Evolutionary conservation across 2,888 invertebrate genomes (phyloP).

Genomic region (Microplitis manilae): DNA sequence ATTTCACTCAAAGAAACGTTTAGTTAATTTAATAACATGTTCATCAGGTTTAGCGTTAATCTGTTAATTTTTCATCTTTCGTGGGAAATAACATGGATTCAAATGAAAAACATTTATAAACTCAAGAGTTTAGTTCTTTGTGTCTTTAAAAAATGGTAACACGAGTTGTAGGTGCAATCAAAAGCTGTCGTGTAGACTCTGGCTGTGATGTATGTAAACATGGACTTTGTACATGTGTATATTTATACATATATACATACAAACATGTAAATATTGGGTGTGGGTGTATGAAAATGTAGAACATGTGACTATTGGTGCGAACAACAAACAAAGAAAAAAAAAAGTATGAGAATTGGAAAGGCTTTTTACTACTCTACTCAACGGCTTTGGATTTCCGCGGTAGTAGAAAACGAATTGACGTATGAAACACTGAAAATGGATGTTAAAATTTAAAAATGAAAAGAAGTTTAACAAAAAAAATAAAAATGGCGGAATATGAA

Average conservation of each 20-base stretch:
- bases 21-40: too few species aligned
- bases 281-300: not conserved
- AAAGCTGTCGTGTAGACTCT: constrained; percentile 15
- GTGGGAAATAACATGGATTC: not conserved
- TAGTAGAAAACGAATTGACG: constrained; percentile 26
- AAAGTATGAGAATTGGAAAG: constrained; percentile 14
- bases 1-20: too few species aligned
- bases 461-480: not conserved
- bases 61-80: too few species aligned
- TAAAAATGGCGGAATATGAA: not conserved
- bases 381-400: constrained; percentile 13
- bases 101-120: constrained; percentile 14
- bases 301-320: not conserved
- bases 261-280: not conserved
- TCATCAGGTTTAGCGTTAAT: too few species aligned
- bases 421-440: constrained; percentile 8
- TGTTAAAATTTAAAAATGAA: not conserved
- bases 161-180: constrained; percentile 24
- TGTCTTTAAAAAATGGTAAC: constrained; percentile 21
- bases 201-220: constrained; percentile 14
- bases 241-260: not conserved
- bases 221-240: not conserved
- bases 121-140: not conserved
- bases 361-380: constrained; percentile 10
- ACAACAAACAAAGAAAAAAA: constrained; percentile 6